A percentile compares a stretch with the other conserved stretches of the same genome.
Conservation (phyloP, 2,888 invertebrate genomes). For the Elmis aenea region DNA sequence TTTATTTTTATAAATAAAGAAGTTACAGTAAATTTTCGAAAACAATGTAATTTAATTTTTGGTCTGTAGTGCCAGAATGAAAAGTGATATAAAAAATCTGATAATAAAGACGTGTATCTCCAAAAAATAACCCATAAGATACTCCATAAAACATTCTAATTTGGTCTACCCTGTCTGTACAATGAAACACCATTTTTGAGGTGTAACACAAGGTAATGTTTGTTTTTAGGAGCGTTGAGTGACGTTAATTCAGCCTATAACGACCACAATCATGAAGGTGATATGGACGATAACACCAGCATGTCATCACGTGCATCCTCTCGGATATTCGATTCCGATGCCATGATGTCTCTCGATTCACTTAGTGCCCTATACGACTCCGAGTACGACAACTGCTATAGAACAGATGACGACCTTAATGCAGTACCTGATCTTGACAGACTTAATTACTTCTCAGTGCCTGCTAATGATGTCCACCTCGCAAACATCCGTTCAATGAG, state of each 20-base stretch:
- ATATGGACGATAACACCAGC: conserved; percentile 65
- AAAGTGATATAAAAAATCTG: too few relatives aligned
- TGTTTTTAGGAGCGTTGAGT: conserved; percentile 63
- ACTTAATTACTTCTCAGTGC: conserved; percentile 47
- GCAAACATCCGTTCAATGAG: conserved; percentile 72
- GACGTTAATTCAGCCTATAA: conserved; percentile 82
- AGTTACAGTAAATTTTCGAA: too few relatives aligned
- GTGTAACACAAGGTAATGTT: background rate
- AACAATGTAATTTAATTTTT: too few relatives aligned
- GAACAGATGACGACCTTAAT: conserved; percentile 49
- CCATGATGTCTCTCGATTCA: conserved; percentile 71
- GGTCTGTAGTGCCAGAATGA: too few relatives aligned
- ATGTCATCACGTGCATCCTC: conserved; percentile 82
- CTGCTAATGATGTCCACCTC: conserved; percentile 57
- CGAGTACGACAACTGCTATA: conserved; percentile 62
- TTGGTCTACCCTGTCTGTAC: background rate
- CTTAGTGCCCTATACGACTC: conserved; percentile 79
- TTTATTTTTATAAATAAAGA: too few relatives aligned
- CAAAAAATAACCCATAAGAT: too few relatives aligned
- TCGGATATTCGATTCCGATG: conserved; percentile 72
- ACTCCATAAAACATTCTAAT: too few relatives aligned
- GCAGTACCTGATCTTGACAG: conserved; percentile 46
- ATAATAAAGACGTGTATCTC: too few relatives aligned
- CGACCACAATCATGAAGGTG: conserved; percentile 51
- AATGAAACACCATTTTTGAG: background rate